phyloP scores from a whole-genome alignment of 2,113 vertebrate genomes.

The Nothocercus julius region DNA sequence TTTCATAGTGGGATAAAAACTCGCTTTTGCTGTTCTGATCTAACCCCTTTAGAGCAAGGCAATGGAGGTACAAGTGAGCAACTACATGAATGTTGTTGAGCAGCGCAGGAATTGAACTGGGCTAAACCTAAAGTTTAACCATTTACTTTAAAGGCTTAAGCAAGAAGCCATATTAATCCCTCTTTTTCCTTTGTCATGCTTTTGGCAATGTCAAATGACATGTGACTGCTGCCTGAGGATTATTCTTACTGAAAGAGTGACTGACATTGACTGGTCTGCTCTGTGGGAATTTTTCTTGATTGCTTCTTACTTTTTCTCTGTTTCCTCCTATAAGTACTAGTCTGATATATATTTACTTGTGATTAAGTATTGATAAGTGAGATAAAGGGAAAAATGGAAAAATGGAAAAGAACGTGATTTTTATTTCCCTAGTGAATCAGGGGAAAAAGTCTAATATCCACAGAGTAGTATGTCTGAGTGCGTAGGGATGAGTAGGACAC shows the following conservation, averaged over 20 bases:
- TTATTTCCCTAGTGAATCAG: neutral
- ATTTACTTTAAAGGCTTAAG: neutral
- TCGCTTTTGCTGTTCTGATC: neutral
- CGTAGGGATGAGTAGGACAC: neutral
- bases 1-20: neutral
- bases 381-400: neutral
- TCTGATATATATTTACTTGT: neutral
- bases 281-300: neutral
- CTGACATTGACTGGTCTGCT: conserved; percentile 18
- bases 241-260: neutral
- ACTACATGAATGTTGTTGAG: neutral
- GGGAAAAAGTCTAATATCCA: neutral
- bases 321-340: neutral
- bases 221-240: neutral
- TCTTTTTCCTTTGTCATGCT: neutral
- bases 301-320: conserved; percentile 34
- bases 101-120: neutral
- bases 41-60: neutral
- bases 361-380: neutral
- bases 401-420: neutral
- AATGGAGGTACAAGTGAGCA: neutral
- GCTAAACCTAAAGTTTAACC: neutral
- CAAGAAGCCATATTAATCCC: neutral
- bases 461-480: neutral
- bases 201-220: neutral